A percentile compares a stretch with the other conserved stretches of the same genome.
phyloP scores from a whole-genome alignment of 2,113 vertebrate genomes.

The Percopsis transmontana region DNA sequence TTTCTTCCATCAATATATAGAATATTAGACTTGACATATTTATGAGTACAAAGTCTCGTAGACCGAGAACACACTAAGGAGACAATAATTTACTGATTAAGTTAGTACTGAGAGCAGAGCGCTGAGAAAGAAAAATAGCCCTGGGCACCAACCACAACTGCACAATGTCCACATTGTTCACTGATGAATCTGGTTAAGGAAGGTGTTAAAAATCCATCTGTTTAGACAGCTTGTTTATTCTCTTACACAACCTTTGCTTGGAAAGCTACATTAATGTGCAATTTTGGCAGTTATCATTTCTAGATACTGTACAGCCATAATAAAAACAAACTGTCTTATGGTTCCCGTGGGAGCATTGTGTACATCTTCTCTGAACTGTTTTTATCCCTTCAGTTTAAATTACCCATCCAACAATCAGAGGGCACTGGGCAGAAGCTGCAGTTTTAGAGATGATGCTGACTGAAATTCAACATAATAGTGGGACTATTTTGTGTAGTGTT shows the following conservation, averaged over 20 bases:
- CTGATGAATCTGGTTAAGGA: constrained; percentile 32
- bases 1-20: constrained; percentile 53
- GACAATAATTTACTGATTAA: constrained; percentile 67
- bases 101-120: constrained; percentile 51
- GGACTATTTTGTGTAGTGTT: background rate
- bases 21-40: constrained; percentile 64
- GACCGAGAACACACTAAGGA: constrained; percentile 50
- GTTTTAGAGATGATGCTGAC: constrained; percentile 36
- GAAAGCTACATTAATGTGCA: background rate
- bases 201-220: constrained; percentile 53
- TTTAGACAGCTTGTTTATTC: constrained; percentile 16
- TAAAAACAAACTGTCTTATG: constrained; percentile 16
- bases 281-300: constrained; percentile 9
- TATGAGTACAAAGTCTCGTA: constrained; percentile 55
- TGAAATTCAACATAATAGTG: constrained; percentile 33
- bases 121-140: constrained; percentile 60
- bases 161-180: constrained; percentile 69
- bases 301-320: constrained; percentile 1
- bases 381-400: constrained; percentile 3
- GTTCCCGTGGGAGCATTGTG: background rate
- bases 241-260: constrained; percentile 20
- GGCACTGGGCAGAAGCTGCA: constrained; percentile 15
- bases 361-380: background rate
- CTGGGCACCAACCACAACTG: constrained; percentile 16
- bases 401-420: constrained; percentile 15